Evolutionary conservation across 1,140 invertebrate species (phyloP).

Genomic region (Sarcophaga peregrina): DNA sequence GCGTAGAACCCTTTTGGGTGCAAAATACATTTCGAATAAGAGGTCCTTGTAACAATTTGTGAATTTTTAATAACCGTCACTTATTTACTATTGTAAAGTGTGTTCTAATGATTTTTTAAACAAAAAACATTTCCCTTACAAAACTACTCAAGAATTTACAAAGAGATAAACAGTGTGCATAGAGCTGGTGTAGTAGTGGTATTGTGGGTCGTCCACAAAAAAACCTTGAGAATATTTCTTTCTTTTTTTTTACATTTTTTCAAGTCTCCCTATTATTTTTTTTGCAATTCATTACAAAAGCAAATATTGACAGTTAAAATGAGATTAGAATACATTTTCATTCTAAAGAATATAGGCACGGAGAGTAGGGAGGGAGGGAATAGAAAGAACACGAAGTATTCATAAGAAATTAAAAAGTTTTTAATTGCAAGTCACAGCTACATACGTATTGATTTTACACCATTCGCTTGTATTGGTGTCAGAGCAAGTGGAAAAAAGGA

Average conservation of each 20-base stretch:
- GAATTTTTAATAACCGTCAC: too few relatives aligned
- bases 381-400: too few relatives aligned
- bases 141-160: conserved; percentile 5
- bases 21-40: too few relatives aligned
- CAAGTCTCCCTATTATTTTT: neutral
- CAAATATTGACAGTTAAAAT: neutral
- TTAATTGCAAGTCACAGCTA: neutral
- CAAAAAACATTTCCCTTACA: neutral
- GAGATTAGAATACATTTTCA: neutral
- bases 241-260: neutral
- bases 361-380: too few relatives aligned
- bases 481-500: neutral
- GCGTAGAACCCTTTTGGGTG: too few relatives aligned
- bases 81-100: too few relatives aligned
- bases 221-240: neutral
- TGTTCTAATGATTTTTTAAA: too few relatives aligned
- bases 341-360: neutral
- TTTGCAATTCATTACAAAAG: neutral
- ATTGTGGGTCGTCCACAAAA: neutral
- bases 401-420: too few relatives aligned
- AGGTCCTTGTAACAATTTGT: too few relatives aligned
- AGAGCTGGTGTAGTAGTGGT: neutral
- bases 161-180: neutral
- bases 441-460: neutral
- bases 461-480: neutral